Percentiles rank a stretch among this genome's conserved stretches.
These are phyloP conservation scores for Periphyllus acericola DNA, from an alignment of 2,888 invertebrate genomes.

Conservation along the genomic window DNA sequence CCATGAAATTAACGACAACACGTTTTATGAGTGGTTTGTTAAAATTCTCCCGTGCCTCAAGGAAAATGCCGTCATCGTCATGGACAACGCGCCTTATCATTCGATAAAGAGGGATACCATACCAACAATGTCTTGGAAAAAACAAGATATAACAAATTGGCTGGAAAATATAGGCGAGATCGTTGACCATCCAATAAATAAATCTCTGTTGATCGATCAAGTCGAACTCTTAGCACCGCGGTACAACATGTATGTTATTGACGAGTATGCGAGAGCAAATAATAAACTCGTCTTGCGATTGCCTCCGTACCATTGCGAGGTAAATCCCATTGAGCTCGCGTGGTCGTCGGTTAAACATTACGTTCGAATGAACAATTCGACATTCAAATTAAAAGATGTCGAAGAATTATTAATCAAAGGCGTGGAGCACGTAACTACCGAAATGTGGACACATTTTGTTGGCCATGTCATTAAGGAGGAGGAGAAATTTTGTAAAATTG, in stretches of 20 bases:
- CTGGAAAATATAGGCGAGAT: slow-evolving; percentile 23
- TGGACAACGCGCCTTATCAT: slow-evolving; percentile 29
- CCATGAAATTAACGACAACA: slow-evolving; percentile 63
- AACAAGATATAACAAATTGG: slow-evolving; percentile 47
- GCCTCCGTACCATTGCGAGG: slow-evolving; percentile 42
- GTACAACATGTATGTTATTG: slow-evolving; percentile 13
- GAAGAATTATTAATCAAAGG: background rate
- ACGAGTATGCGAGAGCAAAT: slow-evolving; percentile 24
- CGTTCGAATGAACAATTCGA: slow-evolving; percentile 14
- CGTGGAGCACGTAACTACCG: no score
- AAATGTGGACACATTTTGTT: slow-evolving; percentile 20
- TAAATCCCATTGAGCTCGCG: slow-evolving; percentile 38
- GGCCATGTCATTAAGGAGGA: slow-evolving; percentile 4
- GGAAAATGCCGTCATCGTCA: background rate
- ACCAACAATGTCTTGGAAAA: slow-evolving; percentile 6
- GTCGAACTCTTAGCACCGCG: slow-evolving; percentile 38
- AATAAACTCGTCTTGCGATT: slow-evolving; percentile 4
- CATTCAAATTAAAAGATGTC: slow-evolving; percentile 4
- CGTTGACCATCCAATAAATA: slow-evolving; percentile 18
- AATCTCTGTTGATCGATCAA: slow-evolving; percentile 30
- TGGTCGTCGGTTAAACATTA: slow-evolving; percentile 21
- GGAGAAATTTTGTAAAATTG: slow-evolving; percentile 3
- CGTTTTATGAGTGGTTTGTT: slow-evolving; percentile 51
- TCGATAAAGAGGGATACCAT: slow-evolving; percentile 23
- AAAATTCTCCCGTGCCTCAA: slow-evolving; percentile 3